Evolutionary conservation across 2,888 invertebrate genomes (phyloP).

Genomic region (Aleiodes leptofemur): DNA sequence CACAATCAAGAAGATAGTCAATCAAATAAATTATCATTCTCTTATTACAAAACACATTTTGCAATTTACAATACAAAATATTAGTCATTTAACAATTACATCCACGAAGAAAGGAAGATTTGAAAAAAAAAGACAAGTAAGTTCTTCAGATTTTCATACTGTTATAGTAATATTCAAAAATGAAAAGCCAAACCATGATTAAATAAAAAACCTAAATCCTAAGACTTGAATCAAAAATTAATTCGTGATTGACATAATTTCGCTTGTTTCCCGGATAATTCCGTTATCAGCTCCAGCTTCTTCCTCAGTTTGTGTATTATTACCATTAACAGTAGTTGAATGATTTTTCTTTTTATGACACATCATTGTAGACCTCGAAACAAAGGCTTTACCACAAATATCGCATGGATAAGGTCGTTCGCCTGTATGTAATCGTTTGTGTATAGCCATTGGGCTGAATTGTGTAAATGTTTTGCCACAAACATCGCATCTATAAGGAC

Average conservation of each 20-base stretch:
- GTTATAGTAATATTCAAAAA: too few relatives aligned
- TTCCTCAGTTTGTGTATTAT: slow-evolving; percentile 33
- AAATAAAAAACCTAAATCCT: too few relatives aligned
- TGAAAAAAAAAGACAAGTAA: too few relatives aligned
- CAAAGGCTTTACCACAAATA: slow-evolving; percentile 78
- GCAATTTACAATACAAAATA: too few relatives aligned
- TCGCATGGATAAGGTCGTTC: slow-evolving; percentile 80
- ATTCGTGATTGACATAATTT: slow-evolving; percentile 48
- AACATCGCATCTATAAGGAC: slow-evolving; percentile 79
- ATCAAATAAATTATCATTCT: too few relatives aligned
- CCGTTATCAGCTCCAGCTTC: slow-evolving; percentile 52
- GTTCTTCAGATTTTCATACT: too few relatives aligned
- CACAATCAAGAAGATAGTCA: too few relatives aligned
- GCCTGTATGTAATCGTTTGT: slow-evolving; percentile 80
- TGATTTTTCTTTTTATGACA: slow-evolving; percentile 78
- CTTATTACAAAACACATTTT: too few relatives aligned
- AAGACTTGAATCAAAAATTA: too few relatives aligned
- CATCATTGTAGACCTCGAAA: slow-evolving; percentile 79
- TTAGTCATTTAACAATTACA: too few relatives aligned
- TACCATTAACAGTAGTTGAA: background rate
- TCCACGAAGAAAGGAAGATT: too few relatives aligned
- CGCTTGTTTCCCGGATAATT: slow-evolving; percentile 59
- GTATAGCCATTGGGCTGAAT: slow-evolving; percentile 81
- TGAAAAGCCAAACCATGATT: too few relatives aligned
- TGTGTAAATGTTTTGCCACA: slow-evolving; percentile 81